Evolutionary conservation across 2,888 invertebrate genomes (phyloP), one percentile per base, ranked within the genome.

Genomic region (Acrobasis repandana): DNA sequence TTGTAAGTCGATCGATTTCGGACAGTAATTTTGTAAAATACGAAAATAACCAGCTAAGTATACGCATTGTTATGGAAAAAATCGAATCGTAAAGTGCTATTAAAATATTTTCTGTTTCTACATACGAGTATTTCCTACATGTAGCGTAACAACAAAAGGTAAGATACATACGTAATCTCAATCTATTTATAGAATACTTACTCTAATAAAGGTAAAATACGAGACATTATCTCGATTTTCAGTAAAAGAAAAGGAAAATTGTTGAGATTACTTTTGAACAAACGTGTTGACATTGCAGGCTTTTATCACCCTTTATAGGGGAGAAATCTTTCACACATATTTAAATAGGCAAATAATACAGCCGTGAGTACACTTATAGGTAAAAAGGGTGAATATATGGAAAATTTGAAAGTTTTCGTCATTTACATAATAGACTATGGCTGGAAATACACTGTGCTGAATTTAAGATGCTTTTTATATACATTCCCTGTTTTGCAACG

Each of bases 321-420:
- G 83, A 82, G 82, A 88, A 88, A 89, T 85, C 88, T 83, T 83
- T 84, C 85, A 88, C 88, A 89, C 85, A 87, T 87, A 91, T 90
- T 91, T 91, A 90, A 89, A 91, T 88, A 90, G 80, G 83, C 85
- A 90, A 90, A 90, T 83, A 88, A 83, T 83, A 85, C 77, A 77
- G 74, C 71, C 65, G 72, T 69, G 73, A 72, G 78, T 80, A 79
- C 80, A 85, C 85, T 85, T 74, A 83, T 74, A 82, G 82, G 78
- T 75, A 76, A 73, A 79, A 80, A 72, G 70, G 76, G 68, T 70
- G 70, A 76, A 76, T 57, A 43, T 34, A 15, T 52, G 52, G 28
- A 60, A 52, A 60, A 52, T 43, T 58, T 49, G 46, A 43, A 62
- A 64, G 47, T 56, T 63, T 61, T 54, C 14, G 15, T 38, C n/a